Base-by-base conservation (phyloP, 2,797 vertebrate genomes). In the Phrynocephalus vlangalii region DNA sequence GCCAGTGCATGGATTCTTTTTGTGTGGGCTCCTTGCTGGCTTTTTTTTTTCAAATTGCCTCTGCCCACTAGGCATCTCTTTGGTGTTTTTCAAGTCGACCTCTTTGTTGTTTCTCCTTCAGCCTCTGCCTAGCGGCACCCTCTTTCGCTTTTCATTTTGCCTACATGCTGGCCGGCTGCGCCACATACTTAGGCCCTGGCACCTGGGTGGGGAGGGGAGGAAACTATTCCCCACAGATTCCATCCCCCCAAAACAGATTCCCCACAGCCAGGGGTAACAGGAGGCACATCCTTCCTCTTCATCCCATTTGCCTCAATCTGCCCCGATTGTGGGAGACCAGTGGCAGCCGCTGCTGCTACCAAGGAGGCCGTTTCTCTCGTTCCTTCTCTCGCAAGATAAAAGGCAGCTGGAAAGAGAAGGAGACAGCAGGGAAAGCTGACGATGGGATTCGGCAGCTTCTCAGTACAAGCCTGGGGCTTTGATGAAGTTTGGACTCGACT, bases 71-170 rank as follows among this genome's bases (percentile, higher is more conserved):
- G 50, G 67, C 76, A 79, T 84, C 22, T 83, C 18, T 71, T 86
- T 75, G 44, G 67, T 0, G 0, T 13, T 10, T 90, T 91, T 88
- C 86, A 33, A n/a, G 87, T 63, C 20, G 20, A 6, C 26, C 85
- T 28, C 66, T 90, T 88, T 91, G 78, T 90, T 82, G 79, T 52
- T 30, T 38, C 26, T 81, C 83, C 18, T 82, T 44, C 83, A 92
- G 52, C 48, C 44, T 87, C 38, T 18, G 73, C 79, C 52, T 52
- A 67, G 77, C 18, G 15, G 79, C 0, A 0, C 6, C 30, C 0
- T 0, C 0, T 1, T 0, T 63, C 13, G 56, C 89, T n/a, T 88
- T 89, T 89, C 15, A 44, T 90, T 87, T 83, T 79, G 71, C 81
- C 86, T 86, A 83, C 81, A 44, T 87, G 84, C 30, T 87, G 87